Base-by-base conservation (phyloP, 2,797 vertebrate genomes). In the Coccyzus lansbergi region DNA sequence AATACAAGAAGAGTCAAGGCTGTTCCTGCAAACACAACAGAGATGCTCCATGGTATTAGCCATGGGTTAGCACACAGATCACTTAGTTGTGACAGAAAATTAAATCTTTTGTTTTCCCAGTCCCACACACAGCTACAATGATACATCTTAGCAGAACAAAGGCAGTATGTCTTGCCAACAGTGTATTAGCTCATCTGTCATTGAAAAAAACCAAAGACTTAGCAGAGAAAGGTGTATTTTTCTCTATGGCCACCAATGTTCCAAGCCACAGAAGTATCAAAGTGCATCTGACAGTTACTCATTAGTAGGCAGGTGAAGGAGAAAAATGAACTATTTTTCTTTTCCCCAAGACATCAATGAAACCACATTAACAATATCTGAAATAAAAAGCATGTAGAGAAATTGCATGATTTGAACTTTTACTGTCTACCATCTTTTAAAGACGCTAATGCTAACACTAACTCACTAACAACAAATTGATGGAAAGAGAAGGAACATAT, bases 101-200 rank as follows among this genome's bases (percentile, higher is more conserved):
- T 67, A 91, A 93, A 93, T 74, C 16, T 90, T 85, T 76, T 88
- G 34, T 93, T 95, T 94, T 56, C 55, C 34, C 72, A 86, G 85
- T 69, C 31, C 86, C 55, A 65, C 72, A 42, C 67, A 65, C 3
- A 3, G 42, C 52, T 59, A 68, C 68, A 92, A 93, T 82, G 63
- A 95, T 82, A 79, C 38, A 80, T 84, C 59, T 69, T 69, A 82
- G 55, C 36, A 84, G 91, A 96, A 96, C 77, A 96, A 92, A 88
- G 83, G 65, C 82, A 69, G 33, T 18, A 36, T 44, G 63, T 82
- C 80, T 26, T 84, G 95, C 90, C 94, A 95, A 59, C 8, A 69
- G 56, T 44, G 33, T 65, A 72, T 90, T 92, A 94, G 70, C 65
- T 91, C 74, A 82, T 80, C 67, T 88, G 70, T 60, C 38, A 55